Conservation (phyloP, 2,113 vertebrate genomes). For the Salvelinus namaycush region DNA sequence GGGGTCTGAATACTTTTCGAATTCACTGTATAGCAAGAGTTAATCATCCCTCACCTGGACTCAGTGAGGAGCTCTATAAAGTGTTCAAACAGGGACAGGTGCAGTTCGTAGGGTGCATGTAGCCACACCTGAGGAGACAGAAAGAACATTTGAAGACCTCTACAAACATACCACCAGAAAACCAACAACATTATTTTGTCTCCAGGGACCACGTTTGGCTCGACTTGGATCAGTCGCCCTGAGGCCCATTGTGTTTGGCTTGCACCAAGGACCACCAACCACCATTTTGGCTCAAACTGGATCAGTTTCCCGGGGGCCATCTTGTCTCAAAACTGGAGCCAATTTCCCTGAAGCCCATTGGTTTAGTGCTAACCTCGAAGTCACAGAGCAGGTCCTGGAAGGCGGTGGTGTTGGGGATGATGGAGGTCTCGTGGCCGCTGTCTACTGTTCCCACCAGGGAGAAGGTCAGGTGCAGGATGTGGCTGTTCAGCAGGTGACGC, state of each 20-base stretch:
- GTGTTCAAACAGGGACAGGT: constrained; percentile 96
- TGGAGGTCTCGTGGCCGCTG: constrained; percentile 96
- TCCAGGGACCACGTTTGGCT: too few relatives aligned
- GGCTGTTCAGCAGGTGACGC: constrained; percentile 92
- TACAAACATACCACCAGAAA: background rate
- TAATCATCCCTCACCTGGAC: constrained; percentile 80
- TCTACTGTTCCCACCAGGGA: constrained; percentile 97
- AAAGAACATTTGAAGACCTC: constrained; percentile 13
- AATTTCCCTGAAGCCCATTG: background rate
- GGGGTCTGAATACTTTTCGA: too few relatives aligned
- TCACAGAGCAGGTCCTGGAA: constrained; percentile 98
- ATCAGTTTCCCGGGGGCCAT: background rate
- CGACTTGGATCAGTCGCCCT: too few relatives aligned
- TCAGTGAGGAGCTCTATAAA: constrained; percentile 98
- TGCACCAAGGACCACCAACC: background rate
- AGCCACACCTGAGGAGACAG: constrained; percentile 89
- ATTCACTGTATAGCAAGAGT: too few relatives aligned
- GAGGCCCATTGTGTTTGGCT: too few relatives aligned
- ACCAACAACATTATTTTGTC: background rate
- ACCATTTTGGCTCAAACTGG: background rate
- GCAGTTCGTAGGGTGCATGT: constrained; percentile 96
- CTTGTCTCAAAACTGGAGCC: background rate
- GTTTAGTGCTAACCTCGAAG: constrained; percentile 84
- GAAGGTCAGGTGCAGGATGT: constrained; percentile 97
- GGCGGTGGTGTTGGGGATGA: constrained; percentile 96